phyloP scores from a whole-genome alignment of 2,888 invertebrate genomes.

The Sarcophaga subvicina region DNA sequence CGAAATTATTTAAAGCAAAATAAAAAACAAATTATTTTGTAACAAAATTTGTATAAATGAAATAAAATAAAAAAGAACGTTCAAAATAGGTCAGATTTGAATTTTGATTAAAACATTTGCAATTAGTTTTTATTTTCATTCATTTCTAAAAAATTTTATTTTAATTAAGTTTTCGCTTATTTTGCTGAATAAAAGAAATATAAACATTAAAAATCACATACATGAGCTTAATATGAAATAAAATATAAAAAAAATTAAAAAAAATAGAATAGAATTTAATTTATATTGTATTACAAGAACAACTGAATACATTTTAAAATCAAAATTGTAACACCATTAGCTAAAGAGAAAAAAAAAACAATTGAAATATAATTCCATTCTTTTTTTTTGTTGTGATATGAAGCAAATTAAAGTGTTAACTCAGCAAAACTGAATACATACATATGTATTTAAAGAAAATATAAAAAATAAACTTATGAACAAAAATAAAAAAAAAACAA shows the following conservation, averaged over 20 bases:
- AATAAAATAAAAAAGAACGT: constrained; percentile 37
- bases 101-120: constrained; percentile 13
- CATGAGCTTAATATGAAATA: constrained; percentile 59
- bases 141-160: neutral
- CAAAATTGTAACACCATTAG: constrained; percentile 17
- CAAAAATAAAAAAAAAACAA: neutral
- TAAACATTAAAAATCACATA: constrained; percentile 33
- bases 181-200: constrained; percentile 27
- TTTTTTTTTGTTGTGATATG: constrained; percentile 11
- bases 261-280: neutral
- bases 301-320: constrained; percentile 18
- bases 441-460: too few relatives aligned
- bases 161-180: constrained; percentile 11
- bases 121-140: constrained; percentile 18
- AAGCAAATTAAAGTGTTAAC: constrained; percentile 37
- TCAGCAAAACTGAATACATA: constrained; percentile 16
- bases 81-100: constrained; percentile 1
- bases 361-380: too few relatives aligned
- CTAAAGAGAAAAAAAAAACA: neutral
- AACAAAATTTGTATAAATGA: constrained; percentile 46
- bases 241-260: neutral
- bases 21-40: neutral
- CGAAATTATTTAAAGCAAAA: constrained; percentile 26
- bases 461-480: constrained; percentile 9
- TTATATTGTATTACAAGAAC: constrained; percentile 1